Base-by-base conservation (phyloP, 2,797 vertebrate genomes). In the Cheracebus regulus region DNA sequence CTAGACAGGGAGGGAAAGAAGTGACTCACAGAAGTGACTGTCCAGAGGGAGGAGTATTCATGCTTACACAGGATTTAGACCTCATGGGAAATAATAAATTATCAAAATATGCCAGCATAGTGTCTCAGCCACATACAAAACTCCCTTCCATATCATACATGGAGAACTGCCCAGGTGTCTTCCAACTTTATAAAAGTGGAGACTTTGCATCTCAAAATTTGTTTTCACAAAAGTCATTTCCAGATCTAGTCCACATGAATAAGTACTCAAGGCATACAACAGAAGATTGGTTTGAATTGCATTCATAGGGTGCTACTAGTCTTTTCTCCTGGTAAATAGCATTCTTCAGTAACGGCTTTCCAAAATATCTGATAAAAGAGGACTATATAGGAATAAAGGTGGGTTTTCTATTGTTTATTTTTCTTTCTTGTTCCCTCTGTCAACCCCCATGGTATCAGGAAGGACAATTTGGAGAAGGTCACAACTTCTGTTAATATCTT, bases 161-260 rank as follows among this genome's bases (percentile, higher is more conserved):
- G 0, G 52, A 20, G 9, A 15, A 46, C 4, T 44, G 1, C 15
- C 12, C 7, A 30, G 2, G 0, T 46, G 9, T 20, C 0, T 8
- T 2, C 26, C 13, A 50, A 44, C 7, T 79, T 91, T 72, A 70
- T 28, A 33, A 61, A n/a, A 82, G 61, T 39, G 2, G 4, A 46
- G 46, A 64, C 19, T 72, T 19, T 20, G 2, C 15, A 36, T 73
- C 7, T 76, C 19, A 46, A 72, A 88, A 52, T 76, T 46, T 76
- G 39, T 79, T 78, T 58, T 80, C 39, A 28, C 48, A 76, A 85
- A 64, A 73, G 48, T 36, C 5, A 85, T 36, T 5, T 57, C 4
- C 24, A 11, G 36, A 70, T 52, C 3, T 26, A 55, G 79, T 55
- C n/a, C 22, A 39, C 13, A 39, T 24, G 79, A 81, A 7, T 78